Evolutionary conservation across 2,113 vertebrate genomes (phyloP), one percentile per base, ranked within the genome.

Genomic region (Rhea americana): DNA sequence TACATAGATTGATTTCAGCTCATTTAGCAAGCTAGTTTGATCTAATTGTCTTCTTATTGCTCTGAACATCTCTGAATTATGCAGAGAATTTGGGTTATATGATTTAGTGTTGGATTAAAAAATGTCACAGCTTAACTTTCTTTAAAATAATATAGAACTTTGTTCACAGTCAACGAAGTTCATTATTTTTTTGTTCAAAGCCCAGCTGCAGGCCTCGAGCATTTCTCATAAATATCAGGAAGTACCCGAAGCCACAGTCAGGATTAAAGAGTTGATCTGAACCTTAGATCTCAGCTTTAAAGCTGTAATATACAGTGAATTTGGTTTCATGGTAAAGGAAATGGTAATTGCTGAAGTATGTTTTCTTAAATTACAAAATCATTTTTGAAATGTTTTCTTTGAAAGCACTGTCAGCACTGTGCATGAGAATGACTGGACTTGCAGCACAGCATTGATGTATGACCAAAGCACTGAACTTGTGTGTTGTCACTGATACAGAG

Each of bases 241-340:
- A 98, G 96, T 94, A 91, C 97, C 94, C 63, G 41, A 90, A 98
- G 96, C 97, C 95, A 95, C 95, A 95, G 95, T 88, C 94, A 91
- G 96, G 95, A 97, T 97, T 97, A 97, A 97, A 97, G 96, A 74
- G 83, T 84, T 79, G 95, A 96, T 95, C 93, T 68, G 77, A 96
- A 89, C 94, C 96, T 97, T 63, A 97, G 97, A 97, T 97, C 97
- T 97, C 88, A 32, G 96, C 97, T 98, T 96, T 95, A 93, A 97
- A 96, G 96, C 91, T 65, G 80, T 91, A 94, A 96, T 83, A 89
- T 94, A 83, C 94, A 92, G 89, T 96, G 96, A 96, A 86, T 94
- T 95, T 90, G 91, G 96, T 95, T 95, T 76, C 95, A 76, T 62
- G 93, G 96, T 92, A 84, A 96, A 96, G 97, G 96, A 97, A 97